phyloP scores from a whole-genome alignment of 2,113 vertebrate genomes.

The Peromyscus leucopus region DNA sequence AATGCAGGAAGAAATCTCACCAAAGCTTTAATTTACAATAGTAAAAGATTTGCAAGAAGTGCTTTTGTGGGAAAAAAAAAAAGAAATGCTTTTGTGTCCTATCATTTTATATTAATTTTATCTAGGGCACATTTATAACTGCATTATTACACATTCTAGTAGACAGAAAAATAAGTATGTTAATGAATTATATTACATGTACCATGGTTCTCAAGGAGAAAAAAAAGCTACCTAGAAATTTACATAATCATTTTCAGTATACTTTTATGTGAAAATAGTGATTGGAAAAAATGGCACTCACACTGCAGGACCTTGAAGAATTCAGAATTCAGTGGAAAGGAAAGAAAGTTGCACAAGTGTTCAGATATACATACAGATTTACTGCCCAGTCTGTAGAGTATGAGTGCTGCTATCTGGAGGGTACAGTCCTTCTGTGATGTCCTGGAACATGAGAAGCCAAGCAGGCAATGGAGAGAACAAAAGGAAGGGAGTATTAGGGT shows the following conservation, averaged over 20 bases:
- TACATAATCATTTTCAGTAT: not conserved
- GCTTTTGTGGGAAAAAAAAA: not conserved
- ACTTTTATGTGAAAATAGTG: not conserved
- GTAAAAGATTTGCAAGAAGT: not conserved
- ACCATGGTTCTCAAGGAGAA: constrained; percentile 6
- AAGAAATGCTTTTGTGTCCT: not conserved
- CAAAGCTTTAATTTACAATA: not conserved
- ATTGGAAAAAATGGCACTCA: not conserved
- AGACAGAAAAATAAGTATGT: not conserved
- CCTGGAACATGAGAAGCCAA: not conserved
- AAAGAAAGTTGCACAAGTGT: not conserved
- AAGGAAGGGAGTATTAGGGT: not conserved
- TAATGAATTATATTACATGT: not conserved
- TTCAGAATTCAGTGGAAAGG: not conserved
- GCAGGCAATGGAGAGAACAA: not conserved
- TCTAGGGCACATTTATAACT: not conserved
- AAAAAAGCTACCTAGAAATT: not conserved
- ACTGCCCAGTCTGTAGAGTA: not conserved
- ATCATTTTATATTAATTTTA: constrained; percentile 45
- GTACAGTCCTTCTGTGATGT: not conserved
- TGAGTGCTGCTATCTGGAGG: not conserved
- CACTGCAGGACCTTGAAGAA: not conserved
- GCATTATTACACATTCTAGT: not conserved
- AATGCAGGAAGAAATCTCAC: constrained; percentile 16
- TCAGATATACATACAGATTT: not conserved